Base-by-base conservation (phyloP, 2,888 invertebrate genomes). In the Pardosa pseudoannulata region DNA sequence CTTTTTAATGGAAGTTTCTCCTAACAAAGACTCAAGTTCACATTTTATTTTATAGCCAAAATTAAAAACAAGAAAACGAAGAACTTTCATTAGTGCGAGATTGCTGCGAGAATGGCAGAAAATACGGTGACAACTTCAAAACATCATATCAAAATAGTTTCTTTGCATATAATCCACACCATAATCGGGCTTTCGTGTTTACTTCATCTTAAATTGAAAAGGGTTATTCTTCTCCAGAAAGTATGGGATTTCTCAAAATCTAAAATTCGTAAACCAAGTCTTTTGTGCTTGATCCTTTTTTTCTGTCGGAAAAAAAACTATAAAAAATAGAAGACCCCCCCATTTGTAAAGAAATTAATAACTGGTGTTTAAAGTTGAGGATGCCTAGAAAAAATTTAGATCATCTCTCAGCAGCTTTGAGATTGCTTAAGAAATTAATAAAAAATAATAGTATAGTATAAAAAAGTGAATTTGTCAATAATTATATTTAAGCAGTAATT, bases 351-450 rank as follows among this genome's bases (percentile, higher is more conserved):
- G 78, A 73, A 78, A 85, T 85, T 85, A 67, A 85, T 85, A 78
- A 85, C 72, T 36, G 67, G 27, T 72, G 72, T 72, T 78, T 78
- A 73, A 79, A 85, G 72, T 78, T 73, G 31, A 68, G 65, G 83
- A 78, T 85, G 78, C 78, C 83, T 78, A 73, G 78, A 72, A 85
- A 78, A 78, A 78, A 85, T 85, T 85, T 78, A 72, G 78, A n/a
- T n/a, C n/a, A n/a, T n/a, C n/a, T n/a, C n/a, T n/a, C n/a, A 73
- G 70, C 78, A 72, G 50, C 67, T 73, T 78, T 78, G 76, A 85
- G 83, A 85, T 85, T 85, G 78, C 83, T 85, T 85, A 50, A 16
- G 81, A 64, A 64, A 74, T 39, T 75, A 85, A 32, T 67, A 11
- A 19, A 67, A 56, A 19, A 23, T 3, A 6, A 56, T 56, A 56